Base-by-base conservation (phyloP, 2,113 vertebrate genomes). In the Salvator merianae region DNA sequence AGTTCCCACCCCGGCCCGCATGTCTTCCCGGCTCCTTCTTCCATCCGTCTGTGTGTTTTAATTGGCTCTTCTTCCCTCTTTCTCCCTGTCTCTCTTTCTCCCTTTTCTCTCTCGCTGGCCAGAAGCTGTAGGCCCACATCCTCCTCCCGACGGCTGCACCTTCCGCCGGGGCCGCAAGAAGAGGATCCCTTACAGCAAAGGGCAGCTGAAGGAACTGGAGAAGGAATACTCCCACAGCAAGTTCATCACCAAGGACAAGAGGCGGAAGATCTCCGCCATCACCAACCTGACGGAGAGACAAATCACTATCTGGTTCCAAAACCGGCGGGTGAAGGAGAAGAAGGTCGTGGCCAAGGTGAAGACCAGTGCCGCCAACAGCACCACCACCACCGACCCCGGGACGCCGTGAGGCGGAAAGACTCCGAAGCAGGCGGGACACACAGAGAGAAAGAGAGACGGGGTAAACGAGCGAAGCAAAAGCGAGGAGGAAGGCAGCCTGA, bases 291-390 rank as follows among this genome's bases (percentile, higher is more conserved):
- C 96, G 0, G 98, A 99, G 94, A 95, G 98, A 38, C 98, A 99
- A 91, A 98, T 99, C 91, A 99, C 98, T 90, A 99, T 99, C 92
- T 99, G 98, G 98, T 99, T 99, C 96, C 98, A 99, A 89, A 99
- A 99, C 93, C 92, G 98, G 87, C 86, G 98, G 78, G 98, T 99
- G 68, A 99, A 99, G 85, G 98, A 99, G 94, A 99, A 99, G 93
- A 99, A 99, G 92, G 97, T 98, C 81, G 96, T 97, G 26, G 96
- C 97, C 92, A 98, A 99, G 96, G 96, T 98, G 84, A 99, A 99
- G 93, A 95, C 40, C 63, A 20, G 1, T 55, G 9, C 9, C 53
- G 47, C 1, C n/a, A 50, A 34, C 36, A 40, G 26, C 53, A 24
- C 62, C 30, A 47, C 62, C 30, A 47, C 40, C 26, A 28, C 34